Evolutionary conservation across 2,888 invertebrate species (phyloP), one percentile per base, ranked within the genome.

Genomic region (Bedellia somnulentella): DNA sequence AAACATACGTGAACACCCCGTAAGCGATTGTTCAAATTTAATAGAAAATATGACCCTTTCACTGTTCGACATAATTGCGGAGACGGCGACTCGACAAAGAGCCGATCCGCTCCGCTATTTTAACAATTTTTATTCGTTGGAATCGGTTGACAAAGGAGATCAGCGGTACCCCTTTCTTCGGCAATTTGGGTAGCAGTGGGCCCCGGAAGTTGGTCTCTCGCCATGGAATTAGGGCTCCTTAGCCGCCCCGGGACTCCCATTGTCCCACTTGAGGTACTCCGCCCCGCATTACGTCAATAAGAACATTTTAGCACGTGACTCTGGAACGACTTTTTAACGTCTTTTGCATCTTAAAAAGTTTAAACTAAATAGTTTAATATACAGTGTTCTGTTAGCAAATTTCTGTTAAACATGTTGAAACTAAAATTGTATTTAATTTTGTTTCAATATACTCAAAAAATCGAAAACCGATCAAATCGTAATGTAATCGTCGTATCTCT

Each of bases 31-130:
- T 60, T 52, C 49, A 64, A 68, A 64, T 61, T 71, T 64, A 70
- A 70, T 73, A 71, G 68, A 71, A 71, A 73, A 71, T 67, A 61
- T 73, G 73, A 73, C 75, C 75, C 75, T 68, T 75, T 67, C 58
- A 63, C 63, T 60, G 66, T 68, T 68, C 63, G 50, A 62, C 51
- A 67, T 75, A 75, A 75, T 75, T 73, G 63, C 67, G 58, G 71
- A 68, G 75, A 67, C 58, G 59, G 63, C 60, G 42, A 56, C 50
- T 43, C 52, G 41, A 71, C 70, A 73, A 73, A 59, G 52, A 45
- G 52, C 45, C 58, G 58, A 70, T 73, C 68, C 58, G 67, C 70
- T 57, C 68, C 70, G 64, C 52, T 53, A 61, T 63, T 57, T 57
- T 60, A 64, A 62, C 59, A 54, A 46, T 61, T 66, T 68, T 71